A percentile compares a stretch with the other conserved stretches of the same genome.
Conservation (phyloP, 2,888 invertebrate species). For the Drosophila atripex region DNA sequence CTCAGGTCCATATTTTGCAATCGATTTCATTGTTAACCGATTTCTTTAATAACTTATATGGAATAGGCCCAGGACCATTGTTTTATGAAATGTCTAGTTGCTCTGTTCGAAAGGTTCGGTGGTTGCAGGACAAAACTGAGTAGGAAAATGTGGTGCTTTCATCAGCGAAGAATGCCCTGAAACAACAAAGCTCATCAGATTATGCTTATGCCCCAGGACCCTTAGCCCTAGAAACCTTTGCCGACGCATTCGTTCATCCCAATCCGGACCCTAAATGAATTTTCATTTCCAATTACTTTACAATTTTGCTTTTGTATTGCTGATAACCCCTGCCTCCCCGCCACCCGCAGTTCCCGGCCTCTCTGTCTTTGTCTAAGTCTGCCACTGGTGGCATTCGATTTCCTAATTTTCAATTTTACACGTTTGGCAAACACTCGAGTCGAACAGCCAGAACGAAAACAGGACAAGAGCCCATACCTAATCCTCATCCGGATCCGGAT, state of each 20-base stretch:
- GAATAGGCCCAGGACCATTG: not conserved
- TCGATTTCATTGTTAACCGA: not conserved
- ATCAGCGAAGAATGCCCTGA: not conserved
- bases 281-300: slow-evolving; percentile 78
- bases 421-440: slow-evolving; percentile 74
- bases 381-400: slow-evolving; percentile 60
- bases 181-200: slow-evolving; percentile 35
- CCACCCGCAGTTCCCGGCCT: not conserved
- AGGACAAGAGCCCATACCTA: slow-evolving; percentile 21
- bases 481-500: slow-evolving; percentile 38
- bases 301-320: slow-evolving; percentile 70
- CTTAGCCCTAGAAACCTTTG: slow-evolving; percentile 6
- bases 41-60: too few relatives aligned
- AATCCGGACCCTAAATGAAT: slow-evolving; percentile 63
- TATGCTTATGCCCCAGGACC: slow-evolving; percentile 26
- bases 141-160: not conserved
- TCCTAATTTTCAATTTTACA: slow-evolving; percentile 79
- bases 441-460: slow-evolving; percentile 40
- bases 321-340: slow-evolving; percentile 42
- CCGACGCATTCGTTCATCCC: slow-evolving; percentile 41
- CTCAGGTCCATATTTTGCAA: not conserved
- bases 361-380: slow-evolving; percentile 11
- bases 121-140: too few relatives aligned
- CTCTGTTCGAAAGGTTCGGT: not conserved
- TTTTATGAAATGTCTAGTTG: not conserved